A percentile compares a stretch with the other conserved stretches of the same genome.
Conservation (phyloP, 2,888 invertebrate genomes). For the Leucophora obtusa region DNA sequence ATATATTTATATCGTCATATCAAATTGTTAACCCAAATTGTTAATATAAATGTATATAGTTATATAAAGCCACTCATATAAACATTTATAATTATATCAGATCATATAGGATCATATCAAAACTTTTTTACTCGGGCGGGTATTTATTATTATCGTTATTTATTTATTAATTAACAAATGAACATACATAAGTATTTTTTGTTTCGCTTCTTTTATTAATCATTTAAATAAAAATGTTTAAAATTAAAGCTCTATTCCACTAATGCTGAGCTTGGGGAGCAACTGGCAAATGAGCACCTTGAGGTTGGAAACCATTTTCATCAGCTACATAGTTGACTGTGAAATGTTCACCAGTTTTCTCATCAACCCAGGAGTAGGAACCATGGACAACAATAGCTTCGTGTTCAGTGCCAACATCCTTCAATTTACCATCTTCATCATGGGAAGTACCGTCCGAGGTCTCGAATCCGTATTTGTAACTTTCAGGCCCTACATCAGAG, state of each 20-base stretch:
- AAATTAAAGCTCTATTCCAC: not conserved
- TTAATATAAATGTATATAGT: no score
- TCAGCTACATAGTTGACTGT: slow-evolving; percentile 78
- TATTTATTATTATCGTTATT: no score
- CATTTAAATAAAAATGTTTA: no score
- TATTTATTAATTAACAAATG: no score
- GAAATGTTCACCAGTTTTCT: slow-evolving; percentile 80
- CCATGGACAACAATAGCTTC: slow-evolving; percentile 79
- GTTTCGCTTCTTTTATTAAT: no score
- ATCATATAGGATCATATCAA: no score
- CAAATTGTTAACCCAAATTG: no score
- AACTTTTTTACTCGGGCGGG: no score
- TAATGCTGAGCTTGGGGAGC: not conserved
- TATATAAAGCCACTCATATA: no score
- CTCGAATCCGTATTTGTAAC: slow-evolving; percentile 68
- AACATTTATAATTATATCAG: no score
- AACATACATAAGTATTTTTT: no score
- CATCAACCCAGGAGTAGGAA: slow-evolving; percentile 80
- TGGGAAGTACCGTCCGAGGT: slow-evolving; percentile 9
- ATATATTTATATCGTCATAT: no score
- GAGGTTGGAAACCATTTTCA: slow-evolving; percentile 77
- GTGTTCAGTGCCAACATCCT: slow-evolving; percentile 67
- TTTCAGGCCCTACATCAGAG: slow-evolving; percentile 76
- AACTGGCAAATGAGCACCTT: slow-evolving; percentile 78
- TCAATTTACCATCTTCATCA: slow-evolving; percentile 36